A percentile compares a stretch with the other conserved stretches of the same genome.
phyloP scores from a whole-genome alignment of 2,888 invertebrate genomes.

The Andrena dorsata region DNA sequence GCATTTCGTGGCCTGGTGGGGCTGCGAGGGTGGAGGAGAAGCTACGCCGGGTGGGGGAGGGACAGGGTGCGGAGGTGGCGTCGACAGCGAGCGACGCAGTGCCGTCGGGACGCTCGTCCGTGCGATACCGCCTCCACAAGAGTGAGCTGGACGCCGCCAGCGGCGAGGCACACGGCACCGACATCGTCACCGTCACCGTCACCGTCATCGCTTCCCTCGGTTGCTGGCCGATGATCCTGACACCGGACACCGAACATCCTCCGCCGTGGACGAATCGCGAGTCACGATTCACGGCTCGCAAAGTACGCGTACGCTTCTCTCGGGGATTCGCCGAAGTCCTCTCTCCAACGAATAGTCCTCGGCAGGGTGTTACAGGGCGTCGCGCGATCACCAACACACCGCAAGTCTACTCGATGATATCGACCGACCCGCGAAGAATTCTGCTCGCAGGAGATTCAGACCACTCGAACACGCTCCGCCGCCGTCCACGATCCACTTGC shows the following conservation, averaged over 20 bases:
- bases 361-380: neutral
- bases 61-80: conserved; percentile 78
- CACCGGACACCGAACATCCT: neutral
- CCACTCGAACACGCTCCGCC: conserved; percentile 1
- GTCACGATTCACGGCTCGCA: too few species aligned
- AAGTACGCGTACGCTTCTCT: neutral
- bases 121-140: conserved; percentile 68
- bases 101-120: conserved; percentile 83
- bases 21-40: conserved; percentile 43
- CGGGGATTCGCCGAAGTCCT: neutral
- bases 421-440: neutral
- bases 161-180: conserved; percentile 24
- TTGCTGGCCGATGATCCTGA: neutral
- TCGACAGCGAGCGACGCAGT: conserved; percentile 84
- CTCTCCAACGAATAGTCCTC: neutral
- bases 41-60: conserved; percentile 47
- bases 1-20: conserved; percentile 43
- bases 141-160: conserved; percentile 30
- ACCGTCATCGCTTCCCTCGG: neutral
- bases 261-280: neutral
- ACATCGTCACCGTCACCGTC: conserved; percentile 34
- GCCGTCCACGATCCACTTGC: conserved; percentile 84
- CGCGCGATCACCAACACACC: neutral
- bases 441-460: neutral
- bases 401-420: neutral